Conservation (phyloP, 2,888 invertebrate species). For the Callinectes sapidus region DNA sequence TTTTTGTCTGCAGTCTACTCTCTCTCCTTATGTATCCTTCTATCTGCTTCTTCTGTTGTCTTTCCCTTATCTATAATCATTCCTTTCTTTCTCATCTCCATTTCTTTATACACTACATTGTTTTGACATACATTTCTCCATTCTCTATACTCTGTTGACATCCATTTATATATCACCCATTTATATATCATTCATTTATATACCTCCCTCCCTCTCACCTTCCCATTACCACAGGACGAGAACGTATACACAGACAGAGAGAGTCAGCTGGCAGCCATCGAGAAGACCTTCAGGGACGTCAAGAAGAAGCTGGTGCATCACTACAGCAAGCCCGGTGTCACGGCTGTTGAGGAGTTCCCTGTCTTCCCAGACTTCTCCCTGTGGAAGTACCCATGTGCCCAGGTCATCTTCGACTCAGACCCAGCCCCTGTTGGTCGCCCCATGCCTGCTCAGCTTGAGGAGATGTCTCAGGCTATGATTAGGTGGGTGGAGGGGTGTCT, state of each 20-base stretch:
- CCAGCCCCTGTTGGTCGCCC: slow-evolving; percentile 93
- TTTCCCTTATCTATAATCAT: background rate
- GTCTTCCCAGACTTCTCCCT: slow-evolving; percentile 96
- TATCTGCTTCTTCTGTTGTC: background rate
- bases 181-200: background rate
- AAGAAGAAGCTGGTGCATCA: slow-evolving; percentile 90
- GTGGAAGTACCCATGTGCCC: slow-evolving; percentile 98
- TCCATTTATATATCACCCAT: background rate
- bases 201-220: too few relatives aligned
- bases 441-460: slow-evolving; percentile 92
- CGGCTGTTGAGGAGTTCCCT: slow-evolving; percentile 90
- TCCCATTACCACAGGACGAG: slow-evolving; percentile 82
- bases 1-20: background rate
- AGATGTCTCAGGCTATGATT: slow-evolving; percentile 99
- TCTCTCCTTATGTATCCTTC: background rate
- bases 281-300: slow-evolving; percentile 96
- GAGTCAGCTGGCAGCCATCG: slow-evolving; percentile 97
- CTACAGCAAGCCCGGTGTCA: slow-evolving; percentile 96
- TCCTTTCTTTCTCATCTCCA: background rate
- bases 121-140: background rate
- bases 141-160: background rate
- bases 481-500: slow-evolving; percentile 79
- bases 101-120: background rate
- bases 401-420: slow-evolving; percentile 98
- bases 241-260: slow-evolving; percentile 97